Evolutionary conservation across 2,113 vertebrate genomes (phyloP).

Genomic region (Caranx melampygus): DNA sequence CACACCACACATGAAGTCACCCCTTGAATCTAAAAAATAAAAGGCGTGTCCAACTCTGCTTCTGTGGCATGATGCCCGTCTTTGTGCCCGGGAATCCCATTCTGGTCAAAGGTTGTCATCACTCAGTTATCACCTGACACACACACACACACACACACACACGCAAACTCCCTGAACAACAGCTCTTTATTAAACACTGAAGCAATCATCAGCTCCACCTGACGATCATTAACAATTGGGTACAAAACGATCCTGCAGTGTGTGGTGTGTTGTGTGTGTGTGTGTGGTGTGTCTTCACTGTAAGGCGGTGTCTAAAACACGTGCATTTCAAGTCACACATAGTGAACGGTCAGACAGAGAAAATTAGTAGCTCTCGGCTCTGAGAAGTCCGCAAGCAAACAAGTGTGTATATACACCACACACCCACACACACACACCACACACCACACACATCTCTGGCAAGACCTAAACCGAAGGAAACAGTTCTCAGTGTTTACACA

Average conservation of each 20-base stretch:
- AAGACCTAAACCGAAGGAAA: slow-evolving; percentile 22
- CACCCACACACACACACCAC: slow-evolving; percentile 3
- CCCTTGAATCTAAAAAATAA: no score
- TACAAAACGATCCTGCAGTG: slow-evolving; percentile 11
- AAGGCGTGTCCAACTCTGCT: neutral
- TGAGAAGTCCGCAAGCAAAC: slow-evolving; percentile 28
- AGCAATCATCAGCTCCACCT: slow-evolving; percentile 61
- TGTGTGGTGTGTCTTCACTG: neutral
- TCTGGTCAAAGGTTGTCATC: slow-evolving; percentile 64
- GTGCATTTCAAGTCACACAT: slow-evolving; percentile 59
- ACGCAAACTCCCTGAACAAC: slow-evolving; percentile 51
- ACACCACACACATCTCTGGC: neutral
- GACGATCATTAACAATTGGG: slow-evolving; percentile 60
- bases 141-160: slow-evolving; percentile 15
- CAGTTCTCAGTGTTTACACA: slow-evolving; percentile 28
- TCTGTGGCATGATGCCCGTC: slow-evolving; percentile 18
- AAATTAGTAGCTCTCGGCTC: slow-evolving; percentile 57
- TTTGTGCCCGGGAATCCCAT: slow-evolving; percentile 45
- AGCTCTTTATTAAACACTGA: slow-evolving; percentile 63
- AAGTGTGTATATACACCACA: neutral
- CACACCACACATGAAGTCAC: no score
- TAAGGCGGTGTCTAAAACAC: slow-evolving; percentile 45
- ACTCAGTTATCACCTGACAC: slow-evolving; percentile 57
- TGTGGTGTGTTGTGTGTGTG: slow-evolving; percentile 33
- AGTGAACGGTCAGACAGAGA: slow-evolving; percentile 51